A percentile compares a stretch with the other conserved stretches of the same genome.
Evolutionary conservation across 1,140 invertebrate species (phyloP).

Genomic region (Cydia pomonella): DNA sequence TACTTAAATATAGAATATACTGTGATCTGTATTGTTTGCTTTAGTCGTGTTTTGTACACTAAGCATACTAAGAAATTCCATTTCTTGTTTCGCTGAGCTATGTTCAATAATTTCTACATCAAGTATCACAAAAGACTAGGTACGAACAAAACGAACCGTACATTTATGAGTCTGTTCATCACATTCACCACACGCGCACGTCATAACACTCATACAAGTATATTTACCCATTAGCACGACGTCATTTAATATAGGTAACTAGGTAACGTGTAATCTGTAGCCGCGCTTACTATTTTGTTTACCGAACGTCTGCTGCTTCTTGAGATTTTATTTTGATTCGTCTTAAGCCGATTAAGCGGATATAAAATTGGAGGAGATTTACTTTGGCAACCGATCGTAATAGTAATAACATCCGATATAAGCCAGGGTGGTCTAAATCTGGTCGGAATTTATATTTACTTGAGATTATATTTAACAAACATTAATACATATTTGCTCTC

Average conservation of each 20-base stretch:
- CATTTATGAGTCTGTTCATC: neutral
- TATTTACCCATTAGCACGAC: conserved; percentile 1
- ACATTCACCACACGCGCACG: neutral
- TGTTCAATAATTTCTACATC: neutral
- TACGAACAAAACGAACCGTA: neutral
- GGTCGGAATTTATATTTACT: neutral
- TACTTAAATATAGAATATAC: neutral
- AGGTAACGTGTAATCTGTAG: conserved; percentile 4
- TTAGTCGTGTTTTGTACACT: neutral
- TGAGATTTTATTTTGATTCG: conserved; percentile 27
- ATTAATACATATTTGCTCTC: neutral
- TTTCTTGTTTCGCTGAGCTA: conserved; percentile 7
- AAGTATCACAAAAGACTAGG: neutral
- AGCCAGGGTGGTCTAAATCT: conserved; percentile 24
- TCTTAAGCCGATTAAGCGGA: neutral
- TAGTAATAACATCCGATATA: neutral
- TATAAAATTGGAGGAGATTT: conserved; percentile 16
- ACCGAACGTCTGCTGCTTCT: conserved; percentile 10
- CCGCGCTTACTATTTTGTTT: neutral
- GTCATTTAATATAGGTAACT: conserved; percentile 26
- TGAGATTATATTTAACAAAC: neutral
- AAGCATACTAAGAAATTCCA: neutral
- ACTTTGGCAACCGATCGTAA: conserved; percentile 14
- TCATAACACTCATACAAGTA: no score
- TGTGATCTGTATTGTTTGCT: neutral